Conservation (phyloP, 2,113 vertebrate genomes). For the Vanacampus margaritifer region DNA sequence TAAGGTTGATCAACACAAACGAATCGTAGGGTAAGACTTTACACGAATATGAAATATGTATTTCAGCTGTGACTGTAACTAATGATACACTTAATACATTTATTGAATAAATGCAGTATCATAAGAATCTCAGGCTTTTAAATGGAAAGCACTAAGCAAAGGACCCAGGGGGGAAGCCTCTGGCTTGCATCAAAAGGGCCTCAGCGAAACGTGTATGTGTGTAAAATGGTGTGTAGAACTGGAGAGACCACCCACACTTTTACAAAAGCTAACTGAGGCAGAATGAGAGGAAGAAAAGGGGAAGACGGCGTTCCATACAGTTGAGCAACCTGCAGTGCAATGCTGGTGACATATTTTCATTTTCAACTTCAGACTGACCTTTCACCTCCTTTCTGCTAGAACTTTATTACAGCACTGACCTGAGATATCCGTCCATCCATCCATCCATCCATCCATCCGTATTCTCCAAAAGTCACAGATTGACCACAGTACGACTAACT, state of each 20-base stretch:
- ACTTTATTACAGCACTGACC: background rate
- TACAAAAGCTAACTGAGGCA: slow-evolving; percentile 37
- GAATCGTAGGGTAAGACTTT: background rate
- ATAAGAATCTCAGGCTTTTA: slow-evolving; percentile 5
- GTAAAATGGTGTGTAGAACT: slow-evolving; percentile 44
- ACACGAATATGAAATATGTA: background rate
- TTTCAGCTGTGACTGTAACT: background rate
- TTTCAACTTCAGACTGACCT: slow-evolving; percentile 17
- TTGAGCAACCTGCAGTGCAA: slow-evolving; percentile 33
- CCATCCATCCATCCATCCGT: background rate
- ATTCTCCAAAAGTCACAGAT: slow-evolving; percentile 66
- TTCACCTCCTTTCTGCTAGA: slow-evolving; percentile 21
- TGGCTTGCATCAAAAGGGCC: slow-evolving; percentile 33
- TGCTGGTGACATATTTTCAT: slow-evolving; percentile 32
- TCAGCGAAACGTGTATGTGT: slow-evolving; percentile 33
- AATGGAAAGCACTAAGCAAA: slow-evolving; percentile 29
- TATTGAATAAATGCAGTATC: slow-evolving; percentile 1
- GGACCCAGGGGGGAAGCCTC: slow-evolving; percentile 25
- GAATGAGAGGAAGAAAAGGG: slow-evolving; percentile 10
- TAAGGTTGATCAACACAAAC: background rate
- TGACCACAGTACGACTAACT: slow-evolving; percentile 65
- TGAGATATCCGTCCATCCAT: slow-evolving; percentile 19
- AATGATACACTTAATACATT: background rate
- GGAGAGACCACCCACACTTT: slow-evolving; percentile 66
- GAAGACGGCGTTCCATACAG: slow-evolving; percentile 36